Conservation (phyloP, 1,140 invertebrate species). For the Ruditapes philippinarum region DNA sequence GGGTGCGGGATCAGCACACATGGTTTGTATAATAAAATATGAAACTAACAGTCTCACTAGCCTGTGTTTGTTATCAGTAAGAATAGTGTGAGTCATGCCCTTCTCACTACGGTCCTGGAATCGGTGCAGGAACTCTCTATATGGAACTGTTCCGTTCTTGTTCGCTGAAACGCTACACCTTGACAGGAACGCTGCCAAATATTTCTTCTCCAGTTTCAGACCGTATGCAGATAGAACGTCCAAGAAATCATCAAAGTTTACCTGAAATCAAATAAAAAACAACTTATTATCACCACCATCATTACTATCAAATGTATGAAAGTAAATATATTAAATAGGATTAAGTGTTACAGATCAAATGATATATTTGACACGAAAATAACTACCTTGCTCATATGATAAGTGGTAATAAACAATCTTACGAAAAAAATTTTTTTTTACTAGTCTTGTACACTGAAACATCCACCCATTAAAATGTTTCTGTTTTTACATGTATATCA, state of each 20-base stretch:
- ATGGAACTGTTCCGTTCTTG: conserved; percentile 81
- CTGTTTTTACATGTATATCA: too few species aligned
- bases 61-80: conserved; percentile 85
- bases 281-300: too few species aligned
- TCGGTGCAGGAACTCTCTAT: conserved; percentile 84
- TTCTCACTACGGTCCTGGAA: conserved; percentile 86
- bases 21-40: conserved; percentile 57
- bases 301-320: too few species aligned
- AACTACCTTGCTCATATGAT: too few species aligned
- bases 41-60: conserved; percentile 77
- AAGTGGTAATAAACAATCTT: too few species aligned
- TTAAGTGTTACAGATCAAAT: too few species aligned
- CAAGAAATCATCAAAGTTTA: conserved; percentile 82
- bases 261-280: conserved; percentile 78
- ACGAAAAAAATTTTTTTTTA: too few species aligned
- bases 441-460: too few species aligned
- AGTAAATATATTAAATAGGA: too few species aligned
- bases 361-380: too few species aligned
- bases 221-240: conserved; percentile 81
- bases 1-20: conserved; percentile 48
- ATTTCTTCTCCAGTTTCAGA: conserved; percentile 83
- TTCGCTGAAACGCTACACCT: conserved; percentile 81
- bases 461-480: too few species aligned
- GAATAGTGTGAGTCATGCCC: conserved; percentile 85
- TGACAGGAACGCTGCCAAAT: conserved; percentile 84